Conservation (phyloP, 1,140 invertebrate genomes). For the Drosophila bocqueti region DNA sequence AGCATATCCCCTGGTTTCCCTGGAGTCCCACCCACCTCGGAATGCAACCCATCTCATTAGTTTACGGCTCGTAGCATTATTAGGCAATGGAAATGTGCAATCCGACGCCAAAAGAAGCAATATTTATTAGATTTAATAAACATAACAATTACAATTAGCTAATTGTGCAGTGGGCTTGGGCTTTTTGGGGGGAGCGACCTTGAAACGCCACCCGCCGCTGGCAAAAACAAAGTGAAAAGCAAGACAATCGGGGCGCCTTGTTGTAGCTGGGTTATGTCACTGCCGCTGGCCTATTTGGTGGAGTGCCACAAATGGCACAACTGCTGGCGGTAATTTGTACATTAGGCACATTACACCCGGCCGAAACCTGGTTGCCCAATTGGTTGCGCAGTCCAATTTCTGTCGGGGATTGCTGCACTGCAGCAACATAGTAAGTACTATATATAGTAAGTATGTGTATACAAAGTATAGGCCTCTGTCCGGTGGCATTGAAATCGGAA, state of each 20-base stretch:
- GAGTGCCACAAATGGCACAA: conserved; percentile 77
- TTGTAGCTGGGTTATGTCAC: conserved; percentile 65
- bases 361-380: conserved; percentile 54
- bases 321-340: conserved; percentile 72
- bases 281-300: conserved; percentile 72
- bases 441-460: not conserved
- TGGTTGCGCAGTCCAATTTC: conserved; percentile 66
- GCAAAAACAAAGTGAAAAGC: conserved; percentile 33
- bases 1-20: conserved; percentile 7
- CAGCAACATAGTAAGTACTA: not conserved
- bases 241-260: conserved; percentile 53
- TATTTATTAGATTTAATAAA: conserved; percentile 79
- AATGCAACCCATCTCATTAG: conserved; percentile 74
- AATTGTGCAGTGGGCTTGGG: conserved; percentile 23
- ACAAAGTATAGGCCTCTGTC: conserved; percentile 2
- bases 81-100: conserved; percentile 77
- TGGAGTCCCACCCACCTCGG: conserved; percentile 14
- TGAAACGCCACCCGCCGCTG: conserved; percentile 35
- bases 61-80: conserved; percentile 72
- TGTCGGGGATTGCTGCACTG: conserved; percentile 13
- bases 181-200: conserved; percentile 48
- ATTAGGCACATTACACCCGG: conserved; percentile 72
- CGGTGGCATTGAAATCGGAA: conserved; percentile 44
- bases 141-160: conserved; percentile 56
- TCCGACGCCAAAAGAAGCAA: conserved; percentile 35